Percentiles rank a stretch among this genome's conserved stretches.
phyloP scores from a whole-genome alignment of 2,797 vertebrate genomes.

The Megalops cyprinoides region DNA sequence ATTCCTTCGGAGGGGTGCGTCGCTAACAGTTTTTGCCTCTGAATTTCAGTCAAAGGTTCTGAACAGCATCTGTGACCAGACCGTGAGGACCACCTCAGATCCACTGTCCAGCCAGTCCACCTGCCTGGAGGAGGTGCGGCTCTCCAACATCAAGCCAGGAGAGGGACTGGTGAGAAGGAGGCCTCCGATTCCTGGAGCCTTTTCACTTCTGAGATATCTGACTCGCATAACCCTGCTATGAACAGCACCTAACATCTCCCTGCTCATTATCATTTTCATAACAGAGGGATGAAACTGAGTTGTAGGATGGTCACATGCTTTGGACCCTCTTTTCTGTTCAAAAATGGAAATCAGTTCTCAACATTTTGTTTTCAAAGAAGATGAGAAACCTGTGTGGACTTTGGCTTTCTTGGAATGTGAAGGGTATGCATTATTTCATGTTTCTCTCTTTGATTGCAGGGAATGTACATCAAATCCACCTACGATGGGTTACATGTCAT shows the following conservation, averaged over 20 bases:
- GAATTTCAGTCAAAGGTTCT: conserved; percentile 84
- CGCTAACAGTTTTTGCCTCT: conserved; percentile 25
- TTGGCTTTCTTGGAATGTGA: neutral
- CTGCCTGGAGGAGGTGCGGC: conserved; percentile 86
- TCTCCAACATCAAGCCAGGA: conserved; percentile 85
- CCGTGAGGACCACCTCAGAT: conserved; percentile 84
- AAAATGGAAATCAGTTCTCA: neutral
- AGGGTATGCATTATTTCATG: neutral
- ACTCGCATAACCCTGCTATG: too few relatives aligned
- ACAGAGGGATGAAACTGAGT: too few relatives aligned
- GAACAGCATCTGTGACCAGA: conserved; percentile 92
- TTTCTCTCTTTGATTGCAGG: conserved; percentile 66
- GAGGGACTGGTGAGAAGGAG: conserved; percentile 87
- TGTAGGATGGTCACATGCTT: neutral
- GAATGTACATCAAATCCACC: conserved; percentile 97
- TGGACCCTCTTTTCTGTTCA: neutral
- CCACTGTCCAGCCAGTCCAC: conserved; percentile 90
- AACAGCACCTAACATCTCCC: too few relatives aligned
- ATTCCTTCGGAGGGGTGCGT: conserved; percentile 4
- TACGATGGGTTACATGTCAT: conserved; percentile 94
- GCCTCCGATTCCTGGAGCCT: neutral
- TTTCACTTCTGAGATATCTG: neutral
- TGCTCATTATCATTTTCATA: too few relatives aligned
- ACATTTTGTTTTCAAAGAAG: neutral
- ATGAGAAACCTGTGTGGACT: too few relatives aligned